Evolutionary conservation across 2,888 invertebrate genomes (phyloP).

Genomic region (Tachina grossa): DNA sequence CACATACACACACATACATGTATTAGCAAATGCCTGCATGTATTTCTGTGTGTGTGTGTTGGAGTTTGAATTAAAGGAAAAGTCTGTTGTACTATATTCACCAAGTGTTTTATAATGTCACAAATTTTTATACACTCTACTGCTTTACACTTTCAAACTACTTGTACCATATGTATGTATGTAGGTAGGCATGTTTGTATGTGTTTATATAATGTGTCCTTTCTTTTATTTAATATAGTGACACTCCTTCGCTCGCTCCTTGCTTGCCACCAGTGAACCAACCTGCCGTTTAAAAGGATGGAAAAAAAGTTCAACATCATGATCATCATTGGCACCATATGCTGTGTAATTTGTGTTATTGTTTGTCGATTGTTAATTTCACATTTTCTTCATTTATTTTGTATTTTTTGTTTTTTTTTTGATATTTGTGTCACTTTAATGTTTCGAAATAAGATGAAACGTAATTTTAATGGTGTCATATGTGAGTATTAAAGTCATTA

Average conservation of each 20-base stretch:
- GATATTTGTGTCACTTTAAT: constrained; percentile 44
- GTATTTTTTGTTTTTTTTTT: constrained; percentile 20
- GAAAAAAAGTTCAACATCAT: constrained; percentile 66
- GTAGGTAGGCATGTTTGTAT: background rate
- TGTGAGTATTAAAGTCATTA: constrained; percentile 68
- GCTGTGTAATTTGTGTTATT: constrained; percentile 83
- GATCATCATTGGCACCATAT: constrained; percentile 83
- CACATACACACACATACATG: background rate
- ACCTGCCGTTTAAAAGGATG: constrained; percentile 13
- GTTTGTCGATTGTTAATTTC: constrained; percentile 77
- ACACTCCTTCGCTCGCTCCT: background rate
- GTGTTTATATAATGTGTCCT: background rate
- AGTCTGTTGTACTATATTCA: constrained; percentile 48
- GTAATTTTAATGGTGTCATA: constrained; percentile 71
- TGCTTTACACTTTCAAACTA: constrained; percentile 23
- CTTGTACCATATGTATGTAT: background rate
- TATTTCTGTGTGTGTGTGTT: background rate
- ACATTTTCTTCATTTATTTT: constrained; percentile 64
- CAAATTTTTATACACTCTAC: constrained; percentile 61
- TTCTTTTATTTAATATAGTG: background rate
- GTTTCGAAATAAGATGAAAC: constrained; percentile 56
- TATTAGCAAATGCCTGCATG: background rate
- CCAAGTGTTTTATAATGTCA: constrained; percentile 67
- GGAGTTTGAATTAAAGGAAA: constrained; percentile 28
- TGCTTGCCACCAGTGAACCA: constrained; percentile 18